Conservation (phyloP, 2,888 invertebrate species). For the Drosophila nr. perissopoda region DNA sequence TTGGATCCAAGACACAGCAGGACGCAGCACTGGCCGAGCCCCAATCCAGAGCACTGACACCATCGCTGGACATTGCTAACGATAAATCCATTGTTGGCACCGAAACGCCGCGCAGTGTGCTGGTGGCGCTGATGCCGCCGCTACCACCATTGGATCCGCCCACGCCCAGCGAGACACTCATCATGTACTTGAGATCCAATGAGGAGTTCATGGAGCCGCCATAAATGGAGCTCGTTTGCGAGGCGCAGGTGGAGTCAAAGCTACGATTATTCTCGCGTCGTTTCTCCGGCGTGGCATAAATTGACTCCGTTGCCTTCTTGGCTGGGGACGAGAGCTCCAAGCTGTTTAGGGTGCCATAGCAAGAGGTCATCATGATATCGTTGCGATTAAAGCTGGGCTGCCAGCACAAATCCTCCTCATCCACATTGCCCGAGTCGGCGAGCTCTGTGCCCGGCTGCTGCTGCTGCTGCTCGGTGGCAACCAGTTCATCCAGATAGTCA, state of each 20-base stretch:
- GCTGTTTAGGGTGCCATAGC: constrained; percentile 83
- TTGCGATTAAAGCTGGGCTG: constrained; percentile 69
- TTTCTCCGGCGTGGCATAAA: constrained; percentile 83
- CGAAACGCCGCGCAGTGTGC: constrained; percentile 65
- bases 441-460: constrained; percentile 27
- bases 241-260: constrained; percentile 82
- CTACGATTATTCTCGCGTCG: constrained; percentile 81
- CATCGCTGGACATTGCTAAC: constrained; percentile 65
- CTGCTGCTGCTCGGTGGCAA: constrained; percentile 58
- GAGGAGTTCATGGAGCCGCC: constrained; percentile 82
- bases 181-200: constrained; percentile 77
- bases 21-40: constrained; percentile 57
- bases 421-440: constrained; percentile 66
- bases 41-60: constrained; percentile 72
- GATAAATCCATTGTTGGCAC: constrained; percentile 79
- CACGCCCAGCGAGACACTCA: constrained; percentile 62
- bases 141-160: constrained; percentile 38
- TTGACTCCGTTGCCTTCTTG: constrained; percentile 57
- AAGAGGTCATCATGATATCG: constrained; percentile 85
- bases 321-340: constrained; percentile 58
- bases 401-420: constrained; percentile 71
- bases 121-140: constrained; percentile 57
- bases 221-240: constrained; percentile 82
- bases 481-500: constrained; percentile 82
- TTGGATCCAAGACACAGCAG: constrained; percentile 62